Evolutionary conservation across 2,888 invertebrate genomes (phyloP), one percentile per base, ranked within the genome.

Genomic region (Tortrix viridana): DNA sequence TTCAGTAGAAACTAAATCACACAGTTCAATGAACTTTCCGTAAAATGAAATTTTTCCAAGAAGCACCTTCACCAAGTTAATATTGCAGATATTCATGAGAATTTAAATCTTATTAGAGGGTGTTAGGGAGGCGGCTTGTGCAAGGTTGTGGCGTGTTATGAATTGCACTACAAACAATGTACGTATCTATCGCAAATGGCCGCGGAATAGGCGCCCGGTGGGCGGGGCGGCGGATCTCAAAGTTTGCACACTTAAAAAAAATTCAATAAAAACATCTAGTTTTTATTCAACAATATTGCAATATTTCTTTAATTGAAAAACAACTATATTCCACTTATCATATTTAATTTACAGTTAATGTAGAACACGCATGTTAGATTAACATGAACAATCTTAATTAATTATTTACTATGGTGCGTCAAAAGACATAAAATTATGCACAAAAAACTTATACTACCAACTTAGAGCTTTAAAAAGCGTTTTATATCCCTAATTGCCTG

Each of bases 141-240:
- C n/a, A 38, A 7, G 7, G 9, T 16, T 5, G n/a, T 18, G 16
- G 14, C n/a, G 26, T 67, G 77, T 80, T 79, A 81, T 83, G 86
- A 86, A 88, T 89, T 89, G 88, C 81, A 84, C n/a, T n/a, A n/a
- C 88, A 88, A 89, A 89, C 89, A 89, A 86, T 89, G 88, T 87
- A 62, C 62, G 56, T 63, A 58, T 58, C 53, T 63, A 87, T 88
- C 82, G 86, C 82, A 84, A 86, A 86, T 86, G 84, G 85, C 81
- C 77, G 74, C 76, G 75, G 74, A 74, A 82, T 81, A 80, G 80
- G 77, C 76, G 74, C 69, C 73, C 69, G 74, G 71, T 73, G 74
- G 74, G 72, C 71, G 60, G 53, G 68, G 7, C 70, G 70, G 68
- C 22, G 85, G 62, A 70, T 67, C 78, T 78, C 82, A 85, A 89